Base-by-base conservation (phyloP, 2,888 invertebrate species). In the Taphrorychus bicolor region DNA sequence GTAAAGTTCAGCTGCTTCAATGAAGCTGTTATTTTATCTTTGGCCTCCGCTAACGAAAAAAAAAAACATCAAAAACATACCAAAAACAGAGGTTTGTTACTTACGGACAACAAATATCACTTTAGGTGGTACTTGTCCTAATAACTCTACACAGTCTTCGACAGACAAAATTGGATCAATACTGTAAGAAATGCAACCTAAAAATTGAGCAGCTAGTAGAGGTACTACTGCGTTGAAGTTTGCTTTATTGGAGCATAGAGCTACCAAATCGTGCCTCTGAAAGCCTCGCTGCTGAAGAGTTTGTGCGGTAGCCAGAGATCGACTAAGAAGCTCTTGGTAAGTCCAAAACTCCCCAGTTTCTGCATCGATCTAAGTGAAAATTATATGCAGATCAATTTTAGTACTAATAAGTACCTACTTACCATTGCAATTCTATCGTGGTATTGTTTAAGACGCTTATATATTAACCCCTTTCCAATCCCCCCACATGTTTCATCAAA, bases 401-500 rank as follows among this genome's bases (percentile, higher is more conserved):
- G 14, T 45, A 16, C 1, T 5, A 2, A 14, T 45, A 7, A 16
- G 17, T 5, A 3, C 14, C 5, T 16, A 42, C 62, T 54, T 62
- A 62, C 62, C 62, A 54, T 3, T 18, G 62, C 62, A 0, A 62
- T 23, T 14, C 42, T 21, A n/a, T 62, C 22, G 1, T 9, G 18
- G 11, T 62, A 54, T 32, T 56, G 53, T n/a, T 17, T 45, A 9
- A 41, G 45, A 18, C 21, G 11, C 11, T 56, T 42, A 53, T 24
- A 62, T 5, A 23, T 24, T 3, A 54, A 19, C 11, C 5, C 45
- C 14, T 40, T 51, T 2, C 62, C 62, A 45, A 56, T 18, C 0
- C 62, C 62, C 19, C 62, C 62, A 48, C 62, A 62, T 9, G 23
- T 54, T 48, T 62, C 62, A 23, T 62, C 62, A 56, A 54, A 62